Conservation (phyloP, 2,888 invertebrate species). For the Seira ritae region DNA sequence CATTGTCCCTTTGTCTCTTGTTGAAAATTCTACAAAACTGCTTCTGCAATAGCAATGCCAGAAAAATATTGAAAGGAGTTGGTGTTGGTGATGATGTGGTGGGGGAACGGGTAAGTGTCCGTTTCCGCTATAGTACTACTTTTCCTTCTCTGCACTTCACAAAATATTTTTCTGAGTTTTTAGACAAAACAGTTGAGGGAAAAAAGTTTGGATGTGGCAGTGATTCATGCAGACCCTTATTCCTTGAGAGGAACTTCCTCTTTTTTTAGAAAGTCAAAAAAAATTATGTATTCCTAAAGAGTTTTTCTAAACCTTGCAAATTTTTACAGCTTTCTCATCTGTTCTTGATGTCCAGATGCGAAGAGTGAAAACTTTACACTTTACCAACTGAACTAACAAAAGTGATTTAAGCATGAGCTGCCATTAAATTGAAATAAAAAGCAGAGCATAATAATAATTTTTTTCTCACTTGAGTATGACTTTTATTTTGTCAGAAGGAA, state of each 20-base stretch:
- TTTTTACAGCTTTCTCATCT: conserved; percentile 9
- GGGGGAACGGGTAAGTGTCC: conserved; percentile 29
- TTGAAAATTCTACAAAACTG: neutral
- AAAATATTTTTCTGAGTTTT: neutral
- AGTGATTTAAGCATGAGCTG: neutral
- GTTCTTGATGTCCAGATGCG: conserved; percentile 35
- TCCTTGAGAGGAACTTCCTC: conserved; percentile 25
- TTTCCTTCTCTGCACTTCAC: no score
- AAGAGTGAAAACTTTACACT: conserved; percentile 9
- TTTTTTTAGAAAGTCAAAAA: conserved; percentile 27
- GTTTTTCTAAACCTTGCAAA: conserved; percentile 10
- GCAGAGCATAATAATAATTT: neutral
- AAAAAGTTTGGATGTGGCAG: conserved; percentile 50
- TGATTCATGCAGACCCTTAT: conserved; percentile 46
- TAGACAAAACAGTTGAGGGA: neutral
- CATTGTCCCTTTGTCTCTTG: neutral
- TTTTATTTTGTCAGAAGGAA: neutral
- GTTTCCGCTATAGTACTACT: no score
- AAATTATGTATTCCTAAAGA: conserved; percentile 52
- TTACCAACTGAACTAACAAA: neutral
- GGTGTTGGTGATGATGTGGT: neutral
- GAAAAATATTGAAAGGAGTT: neutral
- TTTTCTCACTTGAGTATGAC: neutral
- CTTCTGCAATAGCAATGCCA: neutral
- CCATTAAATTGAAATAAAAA: neutral